Base-by-base conservation (phyloP, 2,797 vertebrate species). In the Enoplosus armatus region DNA sequence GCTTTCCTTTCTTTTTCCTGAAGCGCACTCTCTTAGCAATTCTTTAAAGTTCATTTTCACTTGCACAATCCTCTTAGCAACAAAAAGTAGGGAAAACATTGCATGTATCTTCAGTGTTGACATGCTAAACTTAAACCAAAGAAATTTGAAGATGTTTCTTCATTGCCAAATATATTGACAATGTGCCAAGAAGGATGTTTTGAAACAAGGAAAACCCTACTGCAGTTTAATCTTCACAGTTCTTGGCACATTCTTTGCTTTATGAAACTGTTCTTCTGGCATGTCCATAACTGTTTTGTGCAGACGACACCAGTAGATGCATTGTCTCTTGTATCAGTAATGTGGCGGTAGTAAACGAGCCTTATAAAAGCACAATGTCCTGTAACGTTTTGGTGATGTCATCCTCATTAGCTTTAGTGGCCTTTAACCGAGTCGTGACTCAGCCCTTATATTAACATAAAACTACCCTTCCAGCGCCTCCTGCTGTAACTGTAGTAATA, bases 381-480 rank as follows among this genome's bases (percentile, higher is more conserved):
- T 33, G 29, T 48, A 50, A 60, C 22, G 71, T 70, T 75, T 82
- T 33, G 7, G 20, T 72, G 84, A 90, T 26, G 85, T 89, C 69
- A 85, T 77, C 56, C 29, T 78, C 43, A 68, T 79, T 68, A 76
- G 41, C 62, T 55, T 4, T 1, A 4, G 35, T 56, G 76, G 68
- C 72, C 79, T 79, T 83, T 83, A 72, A 78, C 85, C 27, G 2
- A 72, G 41, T 85, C 71, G 41, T 87, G 80, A 91, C 67, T 92
- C 84, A 82, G 77, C 84, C 35, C 20, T 79, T 72, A 75, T 68
- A 47, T 78, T 63, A 73, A 64, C 66, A 59, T 75, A 54, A 10
- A 54, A 29, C 69, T 59, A 12, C 41, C 56, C 47, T 20, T n/a
- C 53, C 18, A 18, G 70, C 48, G 62, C 41, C 48, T 72, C 50